Evolutionary conservation across 30 jellyfish, hydroid and myxozoan species (phyloP).

Genomic region (Aurelia coerulea): DNA sequence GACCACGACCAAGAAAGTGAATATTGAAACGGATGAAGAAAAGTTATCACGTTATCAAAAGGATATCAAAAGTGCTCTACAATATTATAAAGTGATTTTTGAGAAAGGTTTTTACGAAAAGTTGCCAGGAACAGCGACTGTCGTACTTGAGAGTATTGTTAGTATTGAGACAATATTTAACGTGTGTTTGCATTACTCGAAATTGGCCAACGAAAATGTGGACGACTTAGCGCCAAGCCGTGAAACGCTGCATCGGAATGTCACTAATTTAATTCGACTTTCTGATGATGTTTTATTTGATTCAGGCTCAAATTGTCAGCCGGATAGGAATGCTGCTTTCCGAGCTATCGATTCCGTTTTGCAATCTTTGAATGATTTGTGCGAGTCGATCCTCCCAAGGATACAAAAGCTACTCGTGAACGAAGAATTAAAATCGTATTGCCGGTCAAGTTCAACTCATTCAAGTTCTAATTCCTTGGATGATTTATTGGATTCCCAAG

Average conservation of each 20-base stretch:
- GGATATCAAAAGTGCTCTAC: slow-evolving; percentile 98
- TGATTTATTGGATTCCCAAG: slow-evolving; percentile 84
- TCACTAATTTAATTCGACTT: slow-evolving; percentile 83
- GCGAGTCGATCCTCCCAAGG: slow-evolving; percentile 89
- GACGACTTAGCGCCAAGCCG: slow-evolving; percentile 79
- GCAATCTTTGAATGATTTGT: slow-evolving; percentile 73
- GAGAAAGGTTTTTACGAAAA: slow-evolving; percentile 87
- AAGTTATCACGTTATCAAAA: slow-evolving; percentile 77
- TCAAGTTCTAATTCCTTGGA: slow-evolving; percentile 88
- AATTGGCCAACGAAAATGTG: slow-evolving; percentile 72
- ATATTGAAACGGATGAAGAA: slow-evolving; percentile 77
- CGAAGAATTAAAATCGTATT: slow-evolving; percentile 82
- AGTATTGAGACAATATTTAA: slow-evolving; percentile 83
- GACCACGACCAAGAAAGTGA: not conserved
- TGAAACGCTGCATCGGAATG: slow-evolving; percentile 86
- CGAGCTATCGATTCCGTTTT: slow-evolving; percentile 96
- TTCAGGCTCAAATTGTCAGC: slow-evolving; percentile 80
- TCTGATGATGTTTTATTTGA: slow-evolving; percentile 98
- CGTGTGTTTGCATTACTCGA: slow-evolving; percentile 73
- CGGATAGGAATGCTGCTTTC: slow-evolving; percentile 89
- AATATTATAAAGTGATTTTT: slow-evolving; percentile 92
- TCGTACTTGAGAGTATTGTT: slow-evolving; percentile 89
- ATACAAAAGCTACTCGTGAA: slow-evolving; percentile 85
- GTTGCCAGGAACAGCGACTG: slow-evolving; percentile 99
- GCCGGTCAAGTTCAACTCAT: slow-evolving; percentile 75